Evolutionary conservation across 2,888 invertebrate species (phyloP), one percentile per base, ranked within the genome.

Genomic region (Ethmia dodecea): DNA sequence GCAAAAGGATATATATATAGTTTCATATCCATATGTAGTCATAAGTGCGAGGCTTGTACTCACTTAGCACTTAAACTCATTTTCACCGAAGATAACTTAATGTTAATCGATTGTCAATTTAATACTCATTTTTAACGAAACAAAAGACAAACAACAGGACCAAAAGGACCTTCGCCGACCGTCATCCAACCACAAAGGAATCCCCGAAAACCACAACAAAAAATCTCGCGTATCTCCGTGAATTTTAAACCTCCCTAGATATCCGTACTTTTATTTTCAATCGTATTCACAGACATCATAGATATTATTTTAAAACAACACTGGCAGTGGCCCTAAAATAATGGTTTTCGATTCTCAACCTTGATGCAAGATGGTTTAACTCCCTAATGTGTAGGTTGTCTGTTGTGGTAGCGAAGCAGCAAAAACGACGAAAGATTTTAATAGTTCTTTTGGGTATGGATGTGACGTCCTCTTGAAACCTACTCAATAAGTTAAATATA

Each of bases 321-420:
- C 22, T 29, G 33, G 35, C 44, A 36, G 38, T 34, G 41, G 43
- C 47, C 48, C 47, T 47, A 52, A 40, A 38, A 41, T 45, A 57
- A 60, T 61, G 66, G 58, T 66, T 64, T 67, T 69, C 72, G 61
- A 78, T 69, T 72, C 58, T 60, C 49, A 71, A 70, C 69, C 71
- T 75, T 78, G 69, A 78, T 73, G 66, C 62, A 58, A 74, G 73
- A 76, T 78, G 75, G 78, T 79, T 79, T 78, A 79, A 75, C 61
- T 62, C 63, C 73, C 70, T 78, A 80, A 79, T 78, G 74, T 74
- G 77, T 73, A 66, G 60, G 72, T 35, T 28, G 60, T 71, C 53
- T 58, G 57, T 55, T 68, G 69, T 60, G 72, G 69, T 65, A 59
- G 60, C 49, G 55, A 49, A 53, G 59, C 54, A 58, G 69, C 47